Conservation (phyloP, 2,797 vertebrate genomes). For the Gallirallus australis region DNA sequence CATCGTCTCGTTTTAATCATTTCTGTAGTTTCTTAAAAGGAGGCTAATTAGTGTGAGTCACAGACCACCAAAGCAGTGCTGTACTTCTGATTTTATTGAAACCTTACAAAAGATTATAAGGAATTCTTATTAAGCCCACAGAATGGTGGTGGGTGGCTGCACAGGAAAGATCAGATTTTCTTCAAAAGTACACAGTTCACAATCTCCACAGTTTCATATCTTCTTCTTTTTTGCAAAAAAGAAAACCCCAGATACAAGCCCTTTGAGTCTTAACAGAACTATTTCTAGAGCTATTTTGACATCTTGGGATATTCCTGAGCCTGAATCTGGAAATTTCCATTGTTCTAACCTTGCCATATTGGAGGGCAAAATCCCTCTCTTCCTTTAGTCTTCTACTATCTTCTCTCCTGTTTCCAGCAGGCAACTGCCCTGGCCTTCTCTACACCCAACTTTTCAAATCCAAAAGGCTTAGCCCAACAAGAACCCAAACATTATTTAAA, state of each 20-base stretch:
- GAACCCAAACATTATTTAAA: neutral
- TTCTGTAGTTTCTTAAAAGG: neutral
- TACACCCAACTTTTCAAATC: neutral
- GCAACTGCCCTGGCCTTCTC: neutral
- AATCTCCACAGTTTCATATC: neutral
- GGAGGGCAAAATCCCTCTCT: neutral
- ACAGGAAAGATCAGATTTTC: neutral
- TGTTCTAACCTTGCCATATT: neutral
- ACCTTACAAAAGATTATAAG: too few relatives aligned
- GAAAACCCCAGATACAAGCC: neutral
- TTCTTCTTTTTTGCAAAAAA: neutral
- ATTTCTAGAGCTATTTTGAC: neutral
- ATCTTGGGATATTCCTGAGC: neutral
- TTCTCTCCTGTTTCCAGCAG: neutral
- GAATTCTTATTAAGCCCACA: too few relatives aligned
- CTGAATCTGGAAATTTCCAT: neutral
- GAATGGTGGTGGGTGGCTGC: too few relatives aligned
- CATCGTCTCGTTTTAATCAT: neutral
- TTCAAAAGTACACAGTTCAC: neutral
- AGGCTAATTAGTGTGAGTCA: neutral
- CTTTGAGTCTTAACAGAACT: neutral
- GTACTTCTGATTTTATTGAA: neutral
- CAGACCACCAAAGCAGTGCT: neutral
- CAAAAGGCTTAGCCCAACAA: neutral
- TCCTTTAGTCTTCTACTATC: neutral